Evolutionary conservation across 2,888 invertebrate species (phyloP), one percentile per base, ranked within the genome.

Genomic region (Conchocele bisecta): DNA sequence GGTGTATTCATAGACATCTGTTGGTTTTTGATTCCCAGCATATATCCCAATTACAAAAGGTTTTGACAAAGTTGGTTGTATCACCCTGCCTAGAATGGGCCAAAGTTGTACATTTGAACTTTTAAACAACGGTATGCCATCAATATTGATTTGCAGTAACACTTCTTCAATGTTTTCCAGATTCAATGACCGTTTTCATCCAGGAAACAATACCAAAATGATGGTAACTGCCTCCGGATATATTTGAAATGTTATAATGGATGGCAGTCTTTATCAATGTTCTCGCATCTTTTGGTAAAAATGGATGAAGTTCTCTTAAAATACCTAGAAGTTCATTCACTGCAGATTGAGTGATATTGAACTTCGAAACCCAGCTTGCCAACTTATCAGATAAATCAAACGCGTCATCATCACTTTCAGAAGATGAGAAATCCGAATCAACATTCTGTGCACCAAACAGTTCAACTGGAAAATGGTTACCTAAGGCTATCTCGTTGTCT

Each of bases 101-200:
- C 64, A 64, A 26, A 64, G 31, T 41, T 64, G 64, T 3, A 48
- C 24, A 26, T 37, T 37, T 13, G 59, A 26, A 39, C 59, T 67
- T 28, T 67, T 59, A 31, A 67, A 59, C n/a, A 67, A 26, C 33
- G 58, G 67, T 17, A 67, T 24, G 3, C 67, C 67, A 59, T 67
- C 59, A 59, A 67, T 67, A 44, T 67, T 67, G 9, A 67, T 28
- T 29, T 67, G 67, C n/a, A 59, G 3, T 9, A 15, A 17, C 17
- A 59, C 26, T 7, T 51, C n/a, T n/a, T 26, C 44, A 41, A 41
- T 39, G 28, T 33, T 29, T 48, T 48, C n/a, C n/a, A n/a, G n/a
- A n/a, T n/a, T n/a, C n/a, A n/a, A n/a, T n/a, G n/a, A n/a, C n/a
- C n/a, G n/a, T n/a, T n/a, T n/a, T n/a, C 13, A 51, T 41, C 20